Evolutionary conservation across 2,113 vertebrate genomes (phyloP), one percentile per base, ranked within the genome.

Genomic region (Salminus brasiliensis): DNA sequence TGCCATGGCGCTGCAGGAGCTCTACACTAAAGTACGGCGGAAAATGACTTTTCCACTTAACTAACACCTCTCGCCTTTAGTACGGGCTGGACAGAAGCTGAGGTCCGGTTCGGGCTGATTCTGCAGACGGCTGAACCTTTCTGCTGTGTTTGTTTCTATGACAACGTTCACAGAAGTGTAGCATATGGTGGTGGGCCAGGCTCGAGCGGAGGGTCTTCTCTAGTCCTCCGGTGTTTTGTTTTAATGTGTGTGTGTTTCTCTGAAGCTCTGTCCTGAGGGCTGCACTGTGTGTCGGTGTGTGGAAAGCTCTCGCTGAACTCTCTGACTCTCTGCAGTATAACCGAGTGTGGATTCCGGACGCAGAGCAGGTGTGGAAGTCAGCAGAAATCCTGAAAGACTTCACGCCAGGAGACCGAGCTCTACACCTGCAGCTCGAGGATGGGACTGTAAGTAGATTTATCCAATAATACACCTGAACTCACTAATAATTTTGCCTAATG

Each of bases 271-370:
- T 43, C 1, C 41, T 10, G 41, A 43, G 41, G 8, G 41, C 16
- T 2, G 11, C 12, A 15, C 43, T 45, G 43, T 36, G 39, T 5
- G 23, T 59, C n/a, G n/a, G n/a, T n/a, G n/a, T n/a, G n/a, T n/a
- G n/a, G 21, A 34, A 18, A 1, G 53, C 34, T 32, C 7, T 25
- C 5, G 27, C 13, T 39, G 18, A 27, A 60, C 53, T 25, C 18
- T 13, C 5, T 23, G 21, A 27, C 11, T 0, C 57, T 10, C 39
- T 1, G 21, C 59, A 99, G 98, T 98, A 94, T 90, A 99, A 98
- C 87, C 93, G 96, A 87, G 96, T 99, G 29, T 99, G 98, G 98
- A 95, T 99, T 66, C 95, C 96, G n/a, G 94, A 98, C 87, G 63
- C 87, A 0, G 92, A 97, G 66, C 91, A 97, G 83, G 96, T 99